phyloP scores from a whole-genome alignment of 2,113 vertebrate genomes.

The Silurus meridionalis region DNA sequence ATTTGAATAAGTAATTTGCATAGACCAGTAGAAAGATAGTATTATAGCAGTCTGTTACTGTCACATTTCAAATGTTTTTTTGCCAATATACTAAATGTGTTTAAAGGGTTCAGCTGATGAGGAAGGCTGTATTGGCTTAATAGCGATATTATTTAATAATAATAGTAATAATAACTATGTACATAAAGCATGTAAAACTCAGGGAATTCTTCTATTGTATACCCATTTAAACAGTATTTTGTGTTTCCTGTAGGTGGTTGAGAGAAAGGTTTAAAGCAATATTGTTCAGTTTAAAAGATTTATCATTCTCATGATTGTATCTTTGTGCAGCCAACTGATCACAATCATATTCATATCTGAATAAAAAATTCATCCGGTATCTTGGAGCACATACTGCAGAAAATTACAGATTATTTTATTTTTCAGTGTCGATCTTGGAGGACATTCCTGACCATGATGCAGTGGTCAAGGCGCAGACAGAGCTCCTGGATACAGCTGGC shows the following conservation, averaged over 20 bases:
- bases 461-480: slow-evolving; percentile 74
- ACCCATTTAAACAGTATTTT: neutral
- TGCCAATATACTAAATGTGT: neutral
- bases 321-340: neutral
- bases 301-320: neutral
- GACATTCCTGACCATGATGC: slow-evolving; percentile 78
- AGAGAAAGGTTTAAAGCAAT: neutral
- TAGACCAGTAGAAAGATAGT: slow-evolving; percentile 48
- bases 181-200: neutral
- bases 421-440: slow-evolving; percentile 76
- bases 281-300: neutral
- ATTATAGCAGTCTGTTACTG: slow-evolving; percentile 22
- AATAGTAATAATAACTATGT: neutral
- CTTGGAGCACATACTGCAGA: neutral
- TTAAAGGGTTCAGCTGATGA: neutral
- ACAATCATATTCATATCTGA: neutral
- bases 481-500: slow-evolving; percentile 81
- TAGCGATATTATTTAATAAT: neutral
- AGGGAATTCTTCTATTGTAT: neutral
- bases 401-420: slow-evolving; percentile 20
- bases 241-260: neutral
- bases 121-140: neutral
- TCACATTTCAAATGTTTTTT: slow-evolving; percentile 38
- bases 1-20: slow-evolving; percentile 76
- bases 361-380: neutral